Base-by-base conservation (phyloP, 2,888 invertebrate species). In the Tetragonisca angustula region DNA sequence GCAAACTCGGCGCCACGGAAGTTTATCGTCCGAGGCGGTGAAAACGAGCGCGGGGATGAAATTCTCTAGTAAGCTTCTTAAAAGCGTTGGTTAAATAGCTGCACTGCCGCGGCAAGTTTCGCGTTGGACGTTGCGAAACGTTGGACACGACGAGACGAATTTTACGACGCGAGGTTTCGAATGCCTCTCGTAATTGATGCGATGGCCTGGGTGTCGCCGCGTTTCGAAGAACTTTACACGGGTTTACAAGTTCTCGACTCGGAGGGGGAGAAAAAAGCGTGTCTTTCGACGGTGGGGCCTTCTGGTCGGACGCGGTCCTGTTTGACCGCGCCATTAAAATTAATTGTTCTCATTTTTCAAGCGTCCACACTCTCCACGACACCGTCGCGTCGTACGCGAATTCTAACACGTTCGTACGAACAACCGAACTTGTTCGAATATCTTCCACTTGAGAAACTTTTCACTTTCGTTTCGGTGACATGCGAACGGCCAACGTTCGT, bases 331-430 rank as follows among this genome's bases (percentile, higher is more conserved):
- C 65, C 59, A 11, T 78, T 65, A 61, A 43, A 67, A 61, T 36
- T 36, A 65, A 77, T 36, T 77, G 59, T 76, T 59, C 32, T 6
- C 50, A 74, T 50, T 54, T 21, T 49, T 62, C 54, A n/a, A 49
- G n/a, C 36, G 61, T 32, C 43, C 43, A 11, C 43, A 9, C 43
- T 43, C 43, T 43, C 43, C 43, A 43, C 43, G 43, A 43, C 43
- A 43, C 9, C 43, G 43, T 43, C 43, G 9, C 43, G 43, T 43
- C 9, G 43, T 43, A 43, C 43, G 43, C 43, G 43, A 43, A 43
- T 43, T 43, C 43, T 43, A 43, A 43, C 43, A 43, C 43, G 43
- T 43, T 43, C 9, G 43, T 43, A 43, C 43, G 43, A 11, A 43
- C 9, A 1, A 1, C 43, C 9, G 43, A 43, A 43, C 43, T 43